Base-by-base conservation (phyloP, 2,888 invertebrate genomes). In the Drosophila tripunctata region DNA sequence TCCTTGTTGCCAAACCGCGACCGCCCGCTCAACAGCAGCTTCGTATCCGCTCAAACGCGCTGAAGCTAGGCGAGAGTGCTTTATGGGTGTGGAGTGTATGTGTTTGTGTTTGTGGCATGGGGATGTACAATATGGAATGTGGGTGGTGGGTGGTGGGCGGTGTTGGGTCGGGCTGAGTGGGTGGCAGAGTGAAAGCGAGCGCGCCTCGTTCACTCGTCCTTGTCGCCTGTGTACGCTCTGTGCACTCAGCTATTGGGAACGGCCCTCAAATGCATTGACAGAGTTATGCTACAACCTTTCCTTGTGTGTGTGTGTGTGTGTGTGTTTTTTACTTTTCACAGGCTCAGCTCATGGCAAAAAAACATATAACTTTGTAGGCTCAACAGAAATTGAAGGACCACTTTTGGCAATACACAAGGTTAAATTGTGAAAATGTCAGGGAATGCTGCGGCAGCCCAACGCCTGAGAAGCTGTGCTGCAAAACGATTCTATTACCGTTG, bases 191-290 rank as follows among this genome's bases (percentile, higher is more conserved):
- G 44, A 35, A 52, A 36, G 58, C 40, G 27, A 27, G 33, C 36
- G 36, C 40, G 43, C 45, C 61, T 67, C 58, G 40, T 38, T 40
- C 63, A 58, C 69, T 75, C 67, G 74, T 69, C 78, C 69, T 77
- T 77, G 65, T 60, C 61, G 80, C 67, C 71, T 72, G 64, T 67
- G 44, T 74, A 65, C 78, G 77, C 55, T 64, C 56, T 27, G 27
- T 27, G 50, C 63, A 38, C 27, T 56, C 63, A 60, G 61, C 63
- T 70, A 67, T 70, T 60, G 69, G 80, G 74, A 69, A 67, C 66
- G 84, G 82, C 87, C 87, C 87, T 67, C 86, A 88, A 84, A 78
- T 83, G 87, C 84, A 85, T 74, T 86, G 86, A 68, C 88, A 75
- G 82, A 88, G 78, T 74, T 86, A 78, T 87, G 75, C 77, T 83